These are phyloP conservation scores for Caenorhabditis virilis DNA, from an alignment of 2,888 invertebrate genomes.

Conservation along the genomic window DNA sequence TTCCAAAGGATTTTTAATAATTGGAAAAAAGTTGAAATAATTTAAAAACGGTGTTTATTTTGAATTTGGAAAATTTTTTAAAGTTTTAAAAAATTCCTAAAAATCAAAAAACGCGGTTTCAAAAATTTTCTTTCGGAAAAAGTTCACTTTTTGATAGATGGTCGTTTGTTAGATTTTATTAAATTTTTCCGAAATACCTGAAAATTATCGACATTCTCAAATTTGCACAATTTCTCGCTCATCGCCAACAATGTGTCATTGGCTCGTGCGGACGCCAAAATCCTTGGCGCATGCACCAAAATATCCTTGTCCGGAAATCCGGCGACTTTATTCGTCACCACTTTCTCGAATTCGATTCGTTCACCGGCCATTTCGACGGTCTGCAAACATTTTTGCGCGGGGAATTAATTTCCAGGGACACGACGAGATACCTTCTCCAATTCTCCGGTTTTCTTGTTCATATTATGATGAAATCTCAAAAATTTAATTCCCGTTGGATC, in stretches of 20 bases:
- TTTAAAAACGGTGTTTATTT: too few relatives aligned
- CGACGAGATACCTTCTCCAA: slow-evolving; percentile 34
- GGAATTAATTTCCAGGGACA: neutral
- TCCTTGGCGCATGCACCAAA: slow-evolving; percentile 51
- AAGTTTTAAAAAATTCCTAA: neutral
- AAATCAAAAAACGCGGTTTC: slow-evolving; percentile 1
- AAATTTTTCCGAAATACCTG: slow-evolving; percentile 35
- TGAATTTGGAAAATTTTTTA: too few relatives aligned
- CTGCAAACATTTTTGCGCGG: slow-evolving; percentile 11
- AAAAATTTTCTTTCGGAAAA: slow-evolving; percentile 5
- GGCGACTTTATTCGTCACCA: slow-evolving; percentile 56
- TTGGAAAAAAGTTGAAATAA: too few relatives aligned
- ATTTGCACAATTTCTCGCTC: slow-evolving; percentile 57
- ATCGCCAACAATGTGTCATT: slow-evolving; percentile 54
- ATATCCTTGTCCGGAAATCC: slow-evolving; percentile 55
- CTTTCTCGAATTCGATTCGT: slow-evolving; percentile 60
- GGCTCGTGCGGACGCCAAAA: slow-evolving; percentile 51
- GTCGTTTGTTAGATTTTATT: neutral
- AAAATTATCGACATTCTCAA: slow-evolving; percentile 60
- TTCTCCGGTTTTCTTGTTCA: slow-evolving; percentile 27
- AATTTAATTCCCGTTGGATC: slow-evolving; percentile 56
- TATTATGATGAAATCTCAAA: slow-evolving; percentile 47
- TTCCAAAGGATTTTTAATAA: too few relatives aligned
- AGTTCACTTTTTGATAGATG: neutral
- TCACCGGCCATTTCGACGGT: slow-evolving; percentile 64